Conservation (phyloP, 2,888 invertebrate genomes). For the Amphiduros pacificus region DNA sequence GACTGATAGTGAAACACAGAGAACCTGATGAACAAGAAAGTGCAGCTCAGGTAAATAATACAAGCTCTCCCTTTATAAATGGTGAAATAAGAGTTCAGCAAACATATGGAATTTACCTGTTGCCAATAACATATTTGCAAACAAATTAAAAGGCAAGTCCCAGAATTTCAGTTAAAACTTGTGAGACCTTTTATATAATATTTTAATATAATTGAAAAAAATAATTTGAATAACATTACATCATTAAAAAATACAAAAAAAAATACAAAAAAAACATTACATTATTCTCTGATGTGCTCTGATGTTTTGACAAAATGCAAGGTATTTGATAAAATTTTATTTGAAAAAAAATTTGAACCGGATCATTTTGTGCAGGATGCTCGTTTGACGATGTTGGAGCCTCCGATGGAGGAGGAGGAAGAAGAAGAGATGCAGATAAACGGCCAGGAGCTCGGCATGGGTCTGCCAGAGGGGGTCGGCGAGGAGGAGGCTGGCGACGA, state of each 20-base stretch:
- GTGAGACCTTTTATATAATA: too few relatives aligned
- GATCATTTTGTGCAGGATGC: slow-evolving; percentile 42
- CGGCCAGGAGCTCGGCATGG: too few relatives aligned
- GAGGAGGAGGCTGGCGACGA: too few relatives aligned
- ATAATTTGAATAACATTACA: background rate
- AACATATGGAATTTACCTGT: background rate
- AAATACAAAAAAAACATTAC: background rate
- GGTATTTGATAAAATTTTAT: too few relatives aligned
- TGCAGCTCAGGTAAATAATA: slow-evolving; percentile 71
- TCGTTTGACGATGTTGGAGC: slow-evolving; percentile 85
- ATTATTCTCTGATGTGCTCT: background rate
- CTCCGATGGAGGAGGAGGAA: slow-evolving; percentile 73
- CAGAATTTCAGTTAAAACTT: too few relatives aligned
- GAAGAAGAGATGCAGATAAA: slow-evolving; percentile 57
- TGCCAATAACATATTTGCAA: too few relatives aligned
- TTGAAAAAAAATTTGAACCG: background rate
- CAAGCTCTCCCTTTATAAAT: background rate
- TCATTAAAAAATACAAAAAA: background rate
- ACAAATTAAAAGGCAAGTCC: too few relatives aligned
- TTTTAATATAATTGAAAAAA: too few relatives aligned
- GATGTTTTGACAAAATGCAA: too few relatives aligned
- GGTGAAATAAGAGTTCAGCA: background rate
- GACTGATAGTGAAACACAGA: slow-evolving; percentile 87
- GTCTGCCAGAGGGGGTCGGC: too few relatives aligned
- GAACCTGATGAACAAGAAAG: slow-evolving; percentile 83